Conservation (phyloP, 2,113 vertebrate species). For the Cathartes aura region DNA sequence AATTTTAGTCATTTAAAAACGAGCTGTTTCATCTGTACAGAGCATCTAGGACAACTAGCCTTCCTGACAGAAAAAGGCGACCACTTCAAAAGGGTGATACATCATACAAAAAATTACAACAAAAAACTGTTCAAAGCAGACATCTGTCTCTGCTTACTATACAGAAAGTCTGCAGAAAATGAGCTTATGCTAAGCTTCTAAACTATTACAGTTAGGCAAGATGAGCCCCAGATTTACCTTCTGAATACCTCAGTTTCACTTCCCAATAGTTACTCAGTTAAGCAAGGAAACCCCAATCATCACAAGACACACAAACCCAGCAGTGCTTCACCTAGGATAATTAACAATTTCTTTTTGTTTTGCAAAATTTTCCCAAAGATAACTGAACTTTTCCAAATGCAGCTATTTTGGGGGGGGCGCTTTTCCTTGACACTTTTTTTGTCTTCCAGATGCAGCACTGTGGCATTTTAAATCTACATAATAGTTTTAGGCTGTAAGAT, state of each 20-base stretch:
- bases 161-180: not conserved
- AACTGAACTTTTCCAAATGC: not conserved
- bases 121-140: not conserved
- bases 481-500: not conserved
- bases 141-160: not conserved
- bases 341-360: not conserved
- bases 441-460: not conserved
- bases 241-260: not conserved
- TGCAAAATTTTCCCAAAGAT: not conserved
- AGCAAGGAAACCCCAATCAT: not conserved
- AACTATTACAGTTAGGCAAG: not conserved
- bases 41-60: not conserved
- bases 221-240: not conserved
- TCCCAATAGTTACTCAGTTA: not conserved
- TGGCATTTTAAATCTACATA: not conserved
- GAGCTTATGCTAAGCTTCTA: not conserved
- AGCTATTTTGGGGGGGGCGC: fast-evolving
- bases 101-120: not conserved
- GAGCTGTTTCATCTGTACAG: not conserved
- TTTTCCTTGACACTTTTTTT: not conserved
- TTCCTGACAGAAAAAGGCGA: not conserved
- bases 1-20: not conserved
- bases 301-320: not conserved
- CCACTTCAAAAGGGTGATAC: not conserved
- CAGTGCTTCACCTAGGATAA: not conserved